Conservation (phyloP, 2,797 vertebrate species). For the Aselliscus stoliczkanus region DNA sequence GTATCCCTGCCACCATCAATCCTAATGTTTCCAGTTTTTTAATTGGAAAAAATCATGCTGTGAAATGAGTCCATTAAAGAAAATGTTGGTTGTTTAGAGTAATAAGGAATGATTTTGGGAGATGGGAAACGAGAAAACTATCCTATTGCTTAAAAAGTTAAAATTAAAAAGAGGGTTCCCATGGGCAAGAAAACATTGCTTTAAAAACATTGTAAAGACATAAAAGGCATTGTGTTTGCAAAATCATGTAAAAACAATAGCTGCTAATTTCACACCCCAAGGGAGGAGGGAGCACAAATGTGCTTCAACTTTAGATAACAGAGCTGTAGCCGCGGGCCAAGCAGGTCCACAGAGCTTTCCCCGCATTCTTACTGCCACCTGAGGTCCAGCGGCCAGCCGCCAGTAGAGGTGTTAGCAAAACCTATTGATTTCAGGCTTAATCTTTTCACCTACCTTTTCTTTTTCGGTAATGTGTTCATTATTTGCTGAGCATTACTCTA, state of each 20-base stretch:
- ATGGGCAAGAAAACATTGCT: conserved; percentile 70
- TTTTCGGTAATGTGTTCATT: conserved; percentile 94
- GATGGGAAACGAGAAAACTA: conserved; percentile 38
- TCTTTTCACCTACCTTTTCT: conserved; percentile 89
- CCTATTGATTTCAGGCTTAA: conserved; percentile 85
- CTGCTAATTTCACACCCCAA: conserved; percentile 86
- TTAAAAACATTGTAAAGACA: conserved; percentile 80
- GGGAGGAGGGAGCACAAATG: conserved; percentile 81
- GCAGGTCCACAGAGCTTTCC: conserved; percentile 78
- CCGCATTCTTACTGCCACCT: conserved; percentile 76
- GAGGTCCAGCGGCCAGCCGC: conserved; percentile 83
- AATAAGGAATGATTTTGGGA: not conserved
- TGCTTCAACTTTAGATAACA: conserved; percentile 85
- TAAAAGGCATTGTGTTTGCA: conserved; percentile 83
- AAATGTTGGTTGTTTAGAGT: not conserved
- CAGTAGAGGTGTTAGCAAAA: conserved; percentile 86
- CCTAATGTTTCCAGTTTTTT: not conserved
- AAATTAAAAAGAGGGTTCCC: conserved; percentile 64
- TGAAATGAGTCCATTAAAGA: not conserved
- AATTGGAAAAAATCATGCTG: not conserved
- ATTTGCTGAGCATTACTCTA: conserved; percentile 91
- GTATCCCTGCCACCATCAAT: not conserved
- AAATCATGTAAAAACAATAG: conserved; percentile 85
- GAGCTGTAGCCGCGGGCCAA: conserved; percentile 78
- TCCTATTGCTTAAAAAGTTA: conserved; percentile 79